Evolutionary conservation across 2,113 vertebrate species (phyloP).

Genomic region (Gracilinanus agilis): DNA sequence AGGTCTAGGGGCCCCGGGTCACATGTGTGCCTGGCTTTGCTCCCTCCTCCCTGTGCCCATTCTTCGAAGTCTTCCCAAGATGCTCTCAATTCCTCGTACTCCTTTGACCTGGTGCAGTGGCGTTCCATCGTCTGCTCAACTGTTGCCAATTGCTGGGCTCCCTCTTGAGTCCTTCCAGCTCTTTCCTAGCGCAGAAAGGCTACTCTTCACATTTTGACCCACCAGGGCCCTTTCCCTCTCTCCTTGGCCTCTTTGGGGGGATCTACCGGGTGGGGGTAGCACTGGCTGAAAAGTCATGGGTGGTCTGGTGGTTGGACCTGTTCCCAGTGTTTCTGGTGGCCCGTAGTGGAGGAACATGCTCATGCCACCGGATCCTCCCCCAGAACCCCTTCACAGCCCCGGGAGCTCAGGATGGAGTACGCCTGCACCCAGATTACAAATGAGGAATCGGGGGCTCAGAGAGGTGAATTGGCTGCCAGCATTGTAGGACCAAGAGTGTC

Average conservation of each 20-base stretch:
- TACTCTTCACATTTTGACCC: not conserved
- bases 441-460: not conserved
- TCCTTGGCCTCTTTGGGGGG: not conserved
- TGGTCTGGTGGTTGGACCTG: not conserved
- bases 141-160: not conserved
- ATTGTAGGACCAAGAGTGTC: not conserved
- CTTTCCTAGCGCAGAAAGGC: not conserved
- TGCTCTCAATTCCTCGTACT: not conserved
- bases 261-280: not conserved
- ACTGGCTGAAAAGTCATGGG: not conserved
- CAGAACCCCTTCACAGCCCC: not conserved
- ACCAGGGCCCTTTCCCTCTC: not conserved
- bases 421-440: not conserved
- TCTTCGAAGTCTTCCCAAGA: not conserved
- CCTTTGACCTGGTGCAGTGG: not conserved
- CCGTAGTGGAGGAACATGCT: not conserved
- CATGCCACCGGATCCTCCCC: too few relatives aligned
- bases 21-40: not conserved
- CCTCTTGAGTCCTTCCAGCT: not conserved
- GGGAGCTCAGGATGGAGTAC: not conserved
- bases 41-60: rapidly evolving
- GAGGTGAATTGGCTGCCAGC: not conserved
- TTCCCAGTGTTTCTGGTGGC: not conserved
- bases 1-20: not conserved
- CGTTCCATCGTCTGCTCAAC: not conserved